Conservation (phyloP, 2,888 invertebrate genomes). For the Drosophila imparisetae region DNA sequence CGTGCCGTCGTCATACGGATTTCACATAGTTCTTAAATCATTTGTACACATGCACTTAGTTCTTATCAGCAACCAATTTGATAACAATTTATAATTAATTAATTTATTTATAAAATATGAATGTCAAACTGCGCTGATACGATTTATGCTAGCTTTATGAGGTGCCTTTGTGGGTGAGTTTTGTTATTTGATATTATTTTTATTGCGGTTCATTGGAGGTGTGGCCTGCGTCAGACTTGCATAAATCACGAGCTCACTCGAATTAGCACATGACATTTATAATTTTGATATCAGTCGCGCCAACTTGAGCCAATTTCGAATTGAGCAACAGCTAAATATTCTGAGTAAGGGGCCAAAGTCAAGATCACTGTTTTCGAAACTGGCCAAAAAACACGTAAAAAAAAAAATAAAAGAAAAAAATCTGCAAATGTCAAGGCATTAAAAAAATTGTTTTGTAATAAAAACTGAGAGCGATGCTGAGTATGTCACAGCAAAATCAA, state of each 20-base stretch:
- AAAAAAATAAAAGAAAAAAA: slow-evolving; percentile 14
- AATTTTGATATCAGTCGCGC: slow-evolving; percentile 24
- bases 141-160: slow-evolving; percentile 8
- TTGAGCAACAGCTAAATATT: slow-evolving; percentile 6
- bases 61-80: slow-evolving; percentile 20
- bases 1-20: slow-evolving; percentile 14
- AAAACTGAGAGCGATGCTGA: slow-evolving; percentile 29
- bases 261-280: slow-evolving; percentile 27
- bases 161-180: slow-evolving; percentile 21
- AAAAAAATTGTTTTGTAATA: slow-evolving; percentile 13
- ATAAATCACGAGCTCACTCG: slow-evolving; percentile 39
- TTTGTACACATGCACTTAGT: slow-evolving; percentile 2
- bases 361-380: slow-evolving; percentile 21
- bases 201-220: slow-evolving; percentile 1
- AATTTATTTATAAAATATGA: slow-evolving; percentile 26
- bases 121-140: slow-evolving; percentile 30
- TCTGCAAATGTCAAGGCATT: slow-evolving; percentile 58
- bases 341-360: slow-evolving; percentile 41
- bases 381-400: slow-evolving; percentile 35
- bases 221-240: slow-evolving; percentile 1
- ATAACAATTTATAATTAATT: neutral
- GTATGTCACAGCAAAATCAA: slow-evolving; percentile 22
- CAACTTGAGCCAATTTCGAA: slow-evolving; percentile 28
- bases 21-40: slow-evolving; percentile 5
- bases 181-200: slow-evolving; percentile 15